Conservation (phyloP, 2,888 invertebrate species). For the Mystacides longicornis region DNA sequence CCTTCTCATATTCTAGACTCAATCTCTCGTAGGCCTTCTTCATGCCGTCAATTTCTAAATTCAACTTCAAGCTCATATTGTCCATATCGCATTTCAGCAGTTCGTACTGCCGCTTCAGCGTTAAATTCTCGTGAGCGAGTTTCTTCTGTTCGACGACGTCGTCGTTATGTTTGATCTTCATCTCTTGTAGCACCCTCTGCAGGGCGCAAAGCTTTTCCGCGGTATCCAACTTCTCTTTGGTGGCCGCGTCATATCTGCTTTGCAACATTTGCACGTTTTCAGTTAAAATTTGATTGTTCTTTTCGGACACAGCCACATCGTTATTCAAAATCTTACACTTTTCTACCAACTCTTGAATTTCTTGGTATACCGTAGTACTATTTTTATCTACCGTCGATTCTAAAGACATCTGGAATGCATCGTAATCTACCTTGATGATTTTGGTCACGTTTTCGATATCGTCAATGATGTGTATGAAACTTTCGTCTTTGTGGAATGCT, state of each 20-base stretch:
- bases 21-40: slow-evolving; percentile 25
- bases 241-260: slow-evolving; percentile 3
- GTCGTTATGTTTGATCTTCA: slow-evolving; percentile 16
- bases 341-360: slow-evolving; percentile 7
- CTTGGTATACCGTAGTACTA: slow-evolving; percentile 8
- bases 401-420: not conserved
- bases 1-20: slow-evolving; percentile 14
- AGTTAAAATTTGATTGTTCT: not conserved
- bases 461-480: not conserved
- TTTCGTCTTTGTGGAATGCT: not conserved
- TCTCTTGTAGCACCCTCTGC: slow-evolving; percentile 18
- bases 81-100: slow-evolving; percentile 12
- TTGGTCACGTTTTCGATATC: not conserved
- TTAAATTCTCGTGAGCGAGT: slow-evolving; percentile 31
- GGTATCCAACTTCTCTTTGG: slow-evolving; percentile 13
- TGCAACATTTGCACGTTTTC: slow-evolving; percentile 5
- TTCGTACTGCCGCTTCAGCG: slow-evolving; percentile 36
- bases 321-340: slow-evolving; percentile 9
- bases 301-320: not conserved
- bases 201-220: slow-evolving; percentile 14
- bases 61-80: slow-evolving; percentile 27
- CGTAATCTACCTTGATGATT: not conserved
- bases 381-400: slow-evolving; percentile 4
- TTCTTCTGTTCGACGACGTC: slow-evolving; percentile 30
- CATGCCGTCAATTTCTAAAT: slow-evolving; percentile 33